Percentiles rank a stretch among this genome's conserved stretches.
These are phyloP conservation scores for Frieseomelitta varia DNA, from an alignment of 1,140 invertebrate species.

Conservation along the genomic window DNA sequence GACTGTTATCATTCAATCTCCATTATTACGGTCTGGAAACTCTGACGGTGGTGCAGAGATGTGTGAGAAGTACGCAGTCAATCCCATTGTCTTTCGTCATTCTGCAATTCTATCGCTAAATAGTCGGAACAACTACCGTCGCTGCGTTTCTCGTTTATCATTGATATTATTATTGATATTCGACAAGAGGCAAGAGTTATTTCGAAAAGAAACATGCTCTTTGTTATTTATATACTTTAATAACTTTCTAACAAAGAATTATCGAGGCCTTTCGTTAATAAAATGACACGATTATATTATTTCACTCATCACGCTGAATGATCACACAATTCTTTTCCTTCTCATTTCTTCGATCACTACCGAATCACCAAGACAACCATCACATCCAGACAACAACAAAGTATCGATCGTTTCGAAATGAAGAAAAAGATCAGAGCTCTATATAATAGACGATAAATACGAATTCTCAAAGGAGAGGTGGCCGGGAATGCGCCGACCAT, in stretches of 20 bases:
- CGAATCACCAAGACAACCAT: neutral
- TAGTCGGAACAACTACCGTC: neutral
- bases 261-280: neutral
- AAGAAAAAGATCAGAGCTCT: neutral
- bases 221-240: too few species aligned
- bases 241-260: neutral
- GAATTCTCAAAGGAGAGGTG: neutral
- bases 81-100: neutral
- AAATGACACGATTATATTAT: neutral
- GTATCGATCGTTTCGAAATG: slow-evolving; percentile 3
- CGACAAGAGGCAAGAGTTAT: neutral
- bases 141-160: neutral
- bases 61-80: neutral
- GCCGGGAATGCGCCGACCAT: neutral
- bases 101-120: neutral
- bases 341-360: too few species aligned
- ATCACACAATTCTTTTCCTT: neutral
- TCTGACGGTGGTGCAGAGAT: too few species aligned
- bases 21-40: neutral
- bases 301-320: neutral
- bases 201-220: neutral
- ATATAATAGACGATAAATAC: slow-evolving; percentile 38
- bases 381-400: neutral
- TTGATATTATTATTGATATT: neutral
- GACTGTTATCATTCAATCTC: neutral